These are phyloP conservation scores for Gambelia wislizenii DNA, from an alignment of 2,797 vertebrate genomes.

Conservation along the genomic window DNA sequence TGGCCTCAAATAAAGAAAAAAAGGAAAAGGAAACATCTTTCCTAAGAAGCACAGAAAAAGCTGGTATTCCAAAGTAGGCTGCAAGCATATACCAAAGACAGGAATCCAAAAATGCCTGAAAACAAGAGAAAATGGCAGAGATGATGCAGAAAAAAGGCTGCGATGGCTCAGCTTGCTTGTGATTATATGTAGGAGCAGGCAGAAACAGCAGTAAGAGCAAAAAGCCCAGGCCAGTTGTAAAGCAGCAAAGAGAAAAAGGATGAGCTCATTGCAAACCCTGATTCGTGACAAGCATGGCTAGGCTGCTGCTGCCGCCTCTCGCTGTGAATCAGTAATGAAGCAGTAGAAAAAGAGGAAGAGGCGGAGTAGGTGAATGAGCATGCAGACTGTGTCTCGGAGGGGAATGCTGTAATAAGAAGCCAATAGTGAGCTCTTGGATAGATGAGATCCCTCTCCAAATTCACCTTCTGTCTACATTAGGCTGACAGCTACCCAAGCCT, in stretches of 20 bases:
- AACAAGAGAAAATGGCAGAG: constrained; percentile 76
- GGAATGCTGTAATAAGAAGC: constrained; percentile 94
- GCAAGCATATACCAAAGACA: constrained; percentile 71
- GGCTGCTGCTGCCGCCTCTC: constrained; percentile 72
- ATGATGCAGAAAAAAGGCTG: constrained; percentile 36
- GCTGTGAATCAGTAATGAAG: constrained; percentile 84
- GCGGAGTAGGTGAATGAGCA: constrained; percentile 80
- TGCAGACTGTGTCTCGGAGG: constrained; percentile 82
- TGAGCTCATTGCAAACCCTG: constrained; percentile 85
- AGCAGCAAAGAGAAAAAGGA: constrained; percentile 79
- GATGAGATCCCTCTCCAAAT: constrained; percentile 74
- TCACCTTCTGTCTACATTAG: constrained; percentile 64
- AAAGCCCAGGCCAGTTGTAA: constrained; percentile 71
- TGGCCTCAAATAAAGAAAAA: constrained; percentile 51
- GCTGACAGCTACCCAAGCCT: constrained; percentile 54
- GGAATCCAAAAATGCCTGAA: constrained; percentile 70
- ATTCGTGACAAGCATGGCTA: constrained; percentile 71
- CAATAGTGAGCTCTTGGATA: constrained; percentile 87
- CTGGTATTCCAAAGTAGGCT: constrained; percentile 58
- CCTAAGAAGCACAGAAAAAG: constrained; percentile 70
- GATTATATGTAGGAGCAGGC: constrained; percentile 45
- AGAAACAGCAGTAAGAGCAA: constrained; percentile 67
- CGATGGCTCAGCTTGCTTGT: constrained; percentile 58
- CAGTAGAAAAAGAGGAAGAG: constrained; percentile 79
- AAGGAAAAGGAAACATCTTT: constrained; percentile 65